Evolutionary conservation across 2,888 invertebrate species (phyloP).

Genomic region (Aporophyla lueneburgensis): DNA sequence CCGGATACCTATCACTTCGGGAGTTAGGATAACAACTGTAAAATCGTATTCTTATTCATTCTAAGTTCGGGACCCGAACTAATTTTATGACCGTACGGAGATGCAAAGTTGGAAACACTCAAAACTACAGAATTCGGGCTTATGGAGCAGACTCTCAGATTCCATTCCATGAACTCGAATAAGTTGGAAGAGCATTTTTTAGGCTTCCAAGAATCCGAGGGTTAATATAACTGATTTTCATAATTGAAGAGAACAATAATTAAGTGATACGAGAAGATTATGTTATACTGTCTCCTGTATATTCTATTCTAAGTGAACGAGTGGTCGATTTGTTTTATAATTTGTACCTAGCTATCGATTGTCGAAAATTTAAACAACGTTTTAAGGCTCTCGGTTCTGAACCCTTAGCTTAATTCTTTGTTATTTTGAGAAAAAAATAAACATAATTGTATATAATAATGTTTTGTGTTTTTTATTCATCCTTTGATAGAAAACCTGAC

Average conservation of each 20-base stretch:
- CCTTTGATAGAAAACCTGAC: not conserved
- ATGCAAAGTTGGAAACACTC: too few species aligned
- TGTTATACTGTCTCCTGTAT: conserved; percentile 39
- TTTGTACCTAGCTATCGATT: conserved; percentile 75
- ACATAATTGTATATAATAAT: conserved; percentile 86
- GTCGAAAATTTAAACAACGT: conserved; percentile 73
- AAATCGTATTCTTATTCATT: too few species aligned
- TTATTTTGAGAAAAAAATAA: conserved; percentile 88
- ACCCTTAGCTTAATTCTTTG: conserved; percentile 88
- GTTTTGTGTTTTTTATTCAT: conserved; percentile 51
- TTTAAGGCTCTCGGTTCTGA: conserved; percentile 85
- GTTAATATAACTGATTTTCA: not conserved
- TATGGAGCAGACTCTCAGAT: not conserved
- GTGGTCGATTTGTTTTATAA: conserved; percentile 64
- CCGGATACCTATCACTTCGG: too few species aligned
- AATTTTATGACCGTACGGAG: too few species aligned
- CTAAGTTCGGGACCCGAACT: too few species aligned
- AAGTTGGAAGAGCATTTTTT: not conserved
- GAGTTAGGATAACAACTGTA: too few species aligned
- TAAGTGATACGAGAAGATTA: not conserved
- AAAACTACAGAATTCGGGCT: too few species aligned
- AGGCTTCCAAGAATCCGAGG: not conserved
- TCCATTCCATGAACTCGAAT: not conserved
- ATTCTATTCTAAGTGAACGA: conserved; percentile 41
- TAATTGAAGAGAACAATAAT: not conserved